Conservation (phyloP, 2,113 vertebrate species). For the Lycocorax pyrrhopterus region DNA sequence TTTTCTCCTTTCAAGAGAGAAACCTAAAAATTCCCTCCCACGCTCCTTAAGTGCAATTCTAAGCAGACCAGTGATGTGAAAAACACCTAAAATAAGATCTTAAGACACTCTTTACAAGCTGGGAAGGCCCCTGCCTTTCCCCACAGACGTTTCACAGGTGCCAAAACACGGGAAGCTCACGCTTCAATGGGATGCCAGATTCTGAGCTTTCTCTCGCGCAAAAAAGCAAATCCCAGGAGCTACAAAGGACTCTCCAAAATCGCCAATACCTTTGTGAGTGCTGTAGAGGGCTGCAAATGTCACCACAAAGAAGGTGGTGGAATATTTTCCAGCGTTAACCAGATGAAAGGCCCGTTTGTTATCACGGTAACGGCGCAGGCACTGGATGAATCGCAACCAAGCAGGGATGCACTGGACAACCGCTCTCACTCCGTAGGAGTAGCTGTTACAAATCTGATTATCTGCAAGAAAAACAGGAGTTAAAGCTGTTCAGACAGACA, state of each 20-base stretch:
- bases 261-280: constrained; percentile 86
- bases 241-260: not conserved
- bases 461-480: constrained; percentile 52
- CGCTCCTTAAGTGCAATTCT: not conserved
- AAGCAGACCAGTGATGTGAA: not conserved
- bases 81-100: not conserved
- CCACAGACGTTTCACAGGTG: not conserved
- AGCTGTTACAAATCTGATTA: constrained; percentile 82
- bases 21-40: not conserved
- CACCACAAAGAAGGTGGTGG: constrained; percentile 97
- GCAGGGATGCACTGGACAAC: constrained; percentile 97
- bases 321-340: constrained; percentile 97
- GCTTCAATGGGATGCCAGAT: not conserved
- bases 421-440: constrained; percentile 92
- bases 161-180: not conserved
- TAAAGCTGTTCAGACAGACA: not conserved
- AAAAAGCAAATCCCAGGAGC: not conserved
- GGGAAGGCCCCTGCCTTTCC: not conserved
- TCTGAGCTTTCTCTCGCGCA: not conserved
- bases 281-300: constrained; percentile 92
- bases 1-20: not conserved
- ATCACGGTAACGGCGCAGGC: constrained; percentile 95
- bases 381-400: constrained; percentile 98
- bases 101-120: not conserved
- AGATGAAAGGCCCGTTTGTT: constrained; percentile 96